Evolutionary conservation across 2,113 vertebrate species (phyloP), one percentile per base, ranked within the genome.

Genomic region (Glareola pratincola): DNA sequence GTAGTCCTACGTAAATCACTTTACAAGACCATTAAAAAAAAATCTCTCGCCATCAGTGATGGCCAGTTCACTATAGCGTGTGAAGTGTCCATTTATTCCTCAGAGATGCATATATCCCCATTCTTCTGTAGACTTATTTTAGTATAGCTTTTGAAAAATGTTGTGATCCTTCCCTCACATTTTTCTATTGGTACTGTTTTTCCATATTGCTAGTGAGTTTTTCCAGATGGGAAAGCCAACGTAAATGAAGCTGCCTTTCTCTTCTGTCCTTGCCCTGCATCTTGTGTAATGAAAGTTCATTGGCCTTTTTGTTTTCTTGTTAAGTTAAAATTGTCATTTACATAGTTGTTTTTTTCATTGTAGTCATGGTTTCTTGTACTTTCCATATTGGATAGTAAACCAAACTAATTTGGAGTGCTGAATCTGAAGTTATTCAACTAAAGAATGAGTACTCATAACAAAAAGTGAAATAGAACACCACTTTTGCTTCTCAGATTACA

Each of bases 191-290:
- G 3, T 64, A 24, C 20, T 77, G 22, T 13, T 92, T 80, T 68
- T 59, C 32, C 41, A 5, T 77, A 8, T 69, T 94, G 72, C 27
- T 88, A 30, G 10, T 7, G 34, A 73, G 15, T 10, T 85, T 80
- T 69, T 73, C 48, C 48, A 82, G 29, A 18, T 67, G 34, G 43
- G 32, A 73, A 71, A 76, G n/a, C 12, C 47, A 56, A 39, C 11
- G 27, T 67, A 56, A 48, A 67, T 71, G 30, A 64, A 76, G 9
- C 5, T 48, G 16, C 39, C 5, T 88, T 90, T 82, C 30, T 27
- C 16, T 79, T 86, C 19, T 48, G 3, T 29, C 24, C 12, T 8
- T 30, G 2, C 6, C 11, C 12, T 37, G 0, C 22, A 0, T 62
- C n/a, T 18, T 37, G 2, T 30, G 17, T n/a, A 50, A 66, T 19